Conservation (phyloP, 2,888 invertebrate species). For the Fragum whitleyi region DNA sequence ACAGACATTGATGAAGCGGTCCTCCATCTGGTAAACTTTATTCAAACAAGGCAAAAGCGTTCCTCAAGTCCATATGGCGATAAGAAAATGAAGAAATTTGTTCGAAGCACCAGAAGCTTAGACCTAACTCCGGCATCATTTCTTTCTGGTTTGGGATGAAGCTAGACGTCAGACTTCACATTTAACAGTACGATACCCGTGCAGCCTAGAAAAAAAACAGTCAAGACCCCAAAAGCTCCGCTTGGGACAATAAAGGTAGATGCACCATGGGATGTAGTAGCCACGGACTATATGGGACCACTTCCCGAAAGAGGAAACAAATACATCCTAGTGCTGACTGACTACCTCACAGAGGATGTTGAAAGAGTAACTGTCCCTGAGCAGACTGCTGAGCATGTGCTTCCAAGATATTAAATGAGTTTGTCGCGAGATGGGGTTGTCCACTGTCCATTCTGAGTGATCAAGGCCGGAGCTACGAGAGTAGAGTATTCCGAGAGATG, state of each 20-base stretch:
- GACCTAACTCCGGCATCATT: background rate
- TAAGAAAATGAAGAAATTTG: too few relatives aligned
- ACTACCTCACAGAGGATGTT: constrained; percentile 52
- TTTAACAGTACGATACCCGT: background rate
- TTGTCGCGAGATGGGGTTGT: constrained; percentile 39
- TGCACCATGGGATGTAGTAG: constrained; percentile 74
- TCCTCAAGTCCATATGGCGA: too few relatives aligned
- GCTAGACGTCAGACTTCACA: background rate
- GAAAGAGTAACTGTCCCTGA: constrained; percentile 36
- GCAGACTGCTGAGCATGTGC: constrained; percentile 51
- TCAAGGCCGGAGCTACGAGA: constrained; percentile 49
- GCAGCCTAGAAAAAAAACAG: background rate
- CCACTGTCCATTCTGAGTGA: constrained; percentile 36
- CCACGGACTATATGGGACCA: constrained; percentile 47
- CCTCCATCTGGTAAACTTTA: too few relatives aligned
- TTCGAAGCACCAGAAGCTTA: too few relatives aligned
- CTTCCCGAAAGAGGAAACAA: constrained; percentile 41
- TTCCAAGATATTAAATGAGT: constrained; percentile 29
- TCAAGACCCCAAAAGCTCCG: constrained; percentile 15
- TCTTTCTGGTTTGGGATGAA: constrained; percentile 21
- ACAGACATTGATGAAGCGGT: too few relatives aligned
- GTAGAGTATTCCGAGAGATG: constrained; percentile 34
- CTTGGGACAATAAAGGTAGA: constrained; percentile 92
- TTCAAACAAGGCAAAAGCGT: too few relatives aligned
- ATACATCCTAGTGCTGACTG: constrained; percentile 46